Base-by-base conservation (phyloP, 2,113 vertebrate genomes). In the Chionis minor region DNA sequence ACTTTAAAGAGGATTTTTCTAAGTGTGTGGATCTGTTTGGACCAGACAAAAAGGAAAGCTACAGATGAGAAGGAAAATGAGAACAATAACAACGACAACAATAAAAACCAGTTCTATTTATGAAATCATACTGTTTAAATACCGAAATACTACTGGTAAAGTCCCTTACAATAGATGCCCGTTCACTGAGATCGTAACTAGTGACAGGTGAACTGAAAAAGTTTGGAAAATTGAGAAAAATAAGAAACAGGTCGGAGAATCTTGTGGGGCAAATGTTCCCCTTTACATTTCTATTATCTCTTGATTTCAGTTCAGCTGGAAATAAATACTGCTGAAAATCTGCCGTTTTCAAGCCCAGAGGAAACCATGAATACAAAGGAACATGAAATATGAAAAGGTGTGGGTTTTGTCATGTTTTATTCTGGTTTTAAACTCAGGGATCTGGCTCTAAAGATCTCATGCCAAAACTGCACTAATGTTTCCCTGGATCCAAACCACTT, bases 31-130 rank as follows among this genome's bases (percentile, higher is more conserved):
- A 66, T 92, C 78, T 86, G 52, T 79, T 95, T 47, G 89, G 95
- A 97, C 95, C 94, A 96, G 93, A 94, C 54, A 84, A 80, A 96
- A 96, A 71, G 47, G 81, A 97, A 96, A 96, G 47, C 87, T 90
- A 72, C 2, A 30, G 71, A 92, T 91, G 55, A 94, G 72, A 89
- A 69, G 55, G 90, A 92, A 96, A 95, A 96, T 40, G 49, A 73
- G 69, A 95, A 84, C 54, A 56, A 24, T 38, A 86, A 86, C 49
- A 81, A 54, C 51, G 66, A 81, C 62, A 84, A 83, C 40, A 81
- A 69, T 75, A 85, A 81, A 84, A 86, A 30, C 3, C 87, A 87
- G 65, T 52, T 88, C 91, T 95, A 55, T 84, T 93, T 94, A 88
- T 56, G 96, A 95, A 97, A 94, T 86, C 55, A 77, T 61, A 88